Evolutionary conservation across 2,113 vertebrate genomes (phyloP).

Genomic region (Oreotrochilus melanogaster): DNA sequence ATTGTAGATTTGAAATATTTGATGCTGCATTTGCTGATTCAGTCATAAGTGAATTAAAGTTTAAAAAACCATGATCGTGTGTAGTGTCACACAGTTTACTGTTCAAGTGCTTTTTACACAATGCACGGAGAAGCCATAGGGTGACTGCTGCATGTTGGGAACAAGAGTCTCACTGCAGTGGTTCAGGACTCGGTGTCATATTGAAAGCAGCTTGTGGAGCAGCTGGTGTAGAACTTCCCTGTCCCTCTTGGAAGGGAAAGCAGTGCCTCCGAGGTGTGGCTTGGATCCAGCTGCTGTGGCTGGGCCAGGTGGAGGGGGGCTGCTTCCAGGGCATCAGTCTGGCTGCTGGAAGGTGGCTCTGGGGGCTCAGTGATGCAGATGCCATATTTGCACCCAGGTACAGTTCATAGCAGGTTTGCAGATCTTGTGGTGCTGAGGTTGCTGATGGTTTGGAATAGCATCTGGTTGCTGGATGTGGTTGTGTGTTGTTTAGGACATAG

Average conservation of each 20-base stretch:
- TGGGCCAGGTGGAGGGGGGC: accelerated
- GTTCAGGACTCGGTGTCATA: accelerated
- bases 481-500: background rate
- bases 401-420: background rate
- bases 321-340: accelerated
- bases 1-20: background rate
- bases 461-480: background rate
- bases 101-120: background rate
- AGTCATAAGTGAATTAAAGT: background rate
- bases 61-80: background rate
- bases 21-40: background rate
- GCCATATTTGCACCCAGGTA: accelerated
- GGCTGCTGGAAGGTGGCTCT: accelerated
- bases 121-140: accelerated
- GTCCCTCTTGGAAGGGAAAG: background rate
- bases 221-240: accelerated
- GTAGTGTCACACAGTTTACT: background rate
- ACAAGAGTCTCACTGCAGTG: accelerated
- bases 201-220: background rate
- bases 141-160: background rate
- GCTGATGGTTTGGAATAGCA: background rate
- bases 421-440: accelerated
- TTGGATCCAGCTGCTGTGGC: accelerated
- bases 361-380: background rate
- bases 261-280: accelerated